Conservation (phyloP, 1,140 invertebrate genomes). For the Pararge aegeria region DNA sequence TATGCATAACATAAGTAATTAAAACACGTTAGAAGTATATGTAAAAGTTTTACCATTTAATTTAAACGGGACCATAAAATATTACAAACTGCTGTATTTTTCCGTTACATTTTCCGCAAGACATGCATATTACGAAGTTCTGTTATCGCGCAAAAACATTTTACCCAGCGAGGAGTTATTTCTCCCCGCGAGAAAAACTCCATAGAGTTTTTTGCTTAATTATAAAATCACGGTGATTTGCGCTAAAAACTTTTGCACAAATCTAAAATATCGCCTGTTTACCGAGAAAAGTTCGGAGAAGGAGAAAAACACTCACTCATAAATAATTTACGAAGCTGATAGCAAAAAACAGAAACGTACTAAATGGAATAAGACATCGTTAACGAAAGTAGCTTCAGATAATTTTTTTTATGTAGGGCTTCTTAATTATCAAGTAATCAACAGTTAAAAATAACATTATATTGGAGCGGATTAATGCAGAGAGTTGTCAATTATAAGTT, state of each 20-base stretch:
- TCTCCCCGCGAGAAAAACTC: slow-evolving; percentile 1
- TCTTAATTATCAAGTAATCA: too few species aligned
- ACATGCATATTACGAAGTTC: neutral
- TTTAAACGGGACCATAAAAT: neutral
- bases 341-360: slow-evolving; percentile 1
- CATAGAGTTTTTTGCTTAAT: slow-evolving; percentile 20
- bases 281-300: slow-evolving; percentile 1
- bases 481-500: too few species aligned
- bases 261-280: slow-evolving; percentile 19
- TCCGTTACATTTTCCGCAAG: neutral
- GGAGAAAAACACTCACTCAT: slow-evolving; percentile 24
- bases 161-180: neutral
- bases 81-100: neutral
- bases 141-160: neutral
- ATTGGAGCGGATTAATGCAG: too few species aligned
- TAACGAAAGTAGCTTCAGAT: neutral
- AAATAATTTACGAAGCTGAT: slow-evolving; percentile 17
- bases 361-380: neutral
- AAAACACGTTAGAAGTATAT: too few species aligned
- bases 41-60: too few species aligned
- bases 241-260: slow-evolving; percentile 11
- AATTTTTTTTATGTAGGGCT: too few species aligned
- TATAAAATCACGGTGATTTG: slow-evolving; percentile 23
- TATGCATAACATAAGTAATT: too few species aligned
- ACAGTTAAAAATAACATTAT: too few species aligned